phyloP scores from a whole-genome alignment of 2,113 vertebrate species.

The Psilopsiagon aymara region DNA sequence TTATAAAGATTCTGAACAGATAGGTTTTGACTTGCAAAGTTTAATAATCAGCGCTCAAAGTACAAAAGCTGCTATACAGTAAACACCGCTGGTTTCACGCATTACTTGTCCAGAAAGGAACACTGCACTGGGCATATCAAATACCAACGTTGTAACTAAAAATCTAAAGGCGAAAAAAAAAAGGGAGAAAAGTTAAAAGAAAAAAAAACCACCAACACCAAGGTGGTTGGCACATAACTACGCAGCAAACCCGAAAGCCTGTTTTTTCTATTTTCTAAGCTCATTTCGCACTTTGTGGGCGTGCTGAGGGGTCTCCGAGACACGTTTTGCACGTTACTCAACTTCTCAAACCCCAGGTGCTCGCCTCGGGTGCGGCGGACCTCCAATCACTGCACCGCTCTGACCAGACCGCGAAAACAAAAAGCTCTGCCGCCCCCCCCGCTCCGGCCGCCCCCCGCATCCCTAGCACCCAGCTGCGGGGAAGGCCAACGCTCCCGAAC shows the following conservation, averaged over 20 bases:
- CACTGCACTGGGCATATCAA: neutral
- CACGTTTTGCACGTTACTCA: rapidly evolving
- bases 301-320: neutral
- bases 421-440: neutral
- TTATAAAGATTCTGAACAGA: neutral
- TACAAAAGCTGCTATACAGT: neutral
- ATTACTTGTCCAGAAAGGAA: neutral
- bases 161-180: neutral
- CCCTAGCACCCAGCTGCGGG: rapidly evolving
- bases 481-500: neutral
- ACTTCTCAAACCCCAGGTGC: neutral
- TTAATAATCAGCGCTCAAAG: neutral
- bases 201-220: neutral
- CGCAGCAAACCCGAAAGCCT: neutral
- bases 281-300: neutral
- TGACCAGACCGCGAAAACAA: conserved; percentile 27
- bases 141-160: neutral
- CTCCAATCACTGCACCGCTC: neutral
- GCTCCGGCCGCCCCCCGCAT: neutral
- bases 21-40: neutral
- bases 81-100: neutral
- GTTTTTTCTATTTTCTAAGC: neutral
- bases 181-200: neutral
- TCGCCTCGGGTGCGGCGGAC: rapidly evolving
- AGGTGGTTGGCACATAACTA: neutral